Base-by-base conservation (phyloP, 2,888 invertebrate genomes). In the Horisme vitalbata region DNA sequence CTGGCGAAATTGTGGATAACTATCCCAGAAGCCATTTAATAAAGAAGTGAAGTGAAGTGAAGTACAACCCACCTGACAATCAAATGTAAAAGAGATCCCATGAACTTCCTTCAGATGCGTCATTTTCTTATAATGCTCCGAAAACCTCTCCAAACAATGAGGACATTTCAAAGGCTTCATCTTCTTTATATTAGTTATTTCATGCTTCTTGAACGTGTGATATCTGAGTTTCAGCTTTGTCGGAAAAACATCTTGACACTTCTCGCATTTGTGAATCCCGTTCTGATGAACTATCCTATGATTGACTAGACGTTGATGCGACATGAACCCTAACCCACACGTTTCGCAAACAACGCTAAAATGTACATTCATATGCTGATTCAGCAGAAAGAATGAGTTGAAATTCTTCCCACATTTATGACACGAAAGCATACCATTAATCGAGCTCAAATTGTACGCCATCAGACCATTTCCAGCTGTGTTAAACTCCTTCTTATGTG, bases 331-430 rank as follows among this genome's bases (percentile, higher is more conserved):
- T 4, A 85, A 55, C 0, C 89, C 89, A 45, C 89, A 89, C 0
- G 80, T 86, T 53, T 89, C 89, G 45, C 89, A 89, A 1, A 87
- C 87, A 0, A 88, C 87, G 39, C 67, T 88, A 28, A 77, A 88
- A 59, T 89, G 89, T 0, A 65, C 87, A 30, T 89, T 89, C 88
- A 89, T 89, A 52, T 89, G 89, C 12, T 82, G 64, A 24, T 87
- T 88, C 1, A 89, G 54, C 8, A 85, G 63, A 37, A 86, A 87
- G 55, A 88, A 88, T 0, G 88, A 78, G 46, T 84, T 85, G 38
- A 88, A 89, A 0, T 73, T 71, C 50, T 88, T 87, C 1, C 61
- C 62, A 38, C 89, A 89, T 46, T 76, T 83, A 30, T 83, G 80
- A 41, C 89, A 89, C 0, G 81, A 67, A 0, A 87, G 46, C 2